phyloP scores from a whole-genome alignment of 2,888 invertebrate species.

The Entomobrya multifasciata region DNA sequence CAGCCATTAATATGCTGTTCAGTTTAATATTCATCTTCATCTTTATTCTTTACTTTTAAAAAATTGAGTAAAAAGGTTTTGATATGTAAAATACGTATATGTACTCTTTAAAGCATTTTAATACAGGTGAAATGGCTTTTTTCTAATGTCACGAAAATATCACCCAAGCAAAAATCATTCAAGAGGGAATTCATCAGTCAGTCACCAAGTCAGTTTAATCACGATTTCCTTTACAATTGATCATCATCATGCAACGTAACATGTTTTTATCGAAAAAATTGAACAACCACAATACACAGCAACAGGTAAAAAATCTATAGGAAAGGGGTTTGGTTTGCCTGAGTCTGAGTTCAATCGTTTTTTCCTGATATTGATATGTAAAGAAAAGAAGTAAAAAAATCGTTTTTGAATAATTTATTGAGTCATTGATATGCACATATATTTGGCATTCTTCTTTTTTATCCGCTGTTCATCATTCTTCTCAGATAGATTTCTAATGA shows the following conservation, averaged over 20 bases:
- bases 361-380: conserved; percentile 56
- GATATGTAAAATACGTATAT: not conserved
- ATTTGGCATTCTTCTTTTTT: conserved; percentile 56
- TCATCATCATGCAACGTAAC: conserved; percentile 35
- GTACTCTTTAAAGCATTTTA: not conserved
- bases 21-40: conserved; percentile 19
- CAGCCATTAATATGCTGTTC: not conserved
- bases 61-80: conserved; percentile 24
- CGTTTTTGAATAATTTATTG: conserved; percentile 68
- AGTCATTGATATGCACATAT: conserved; percentile 68
- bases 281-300: conserved; percentile 10
- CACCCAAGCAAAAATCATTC: conserved; percentile 49
- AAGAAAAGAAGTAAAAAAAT: conserved; percentile 39
- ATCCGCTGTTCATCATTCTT: conserved; percentile 33
- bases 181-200: conserved; percentile 58
- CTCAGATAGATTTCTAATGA: conserved; percentile 53
- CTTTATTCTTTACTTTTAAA: conserved; percentile 21
- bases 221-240: conserved; percentile 48
- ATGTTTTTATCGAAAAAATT: conserved; percentile 48
- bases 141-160: conserved; percentile 50
- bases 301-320: conserved; percentile 49
- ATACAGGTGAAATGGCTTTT: not conserved
- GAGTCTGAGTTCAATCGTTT: conserved; percentile 37
- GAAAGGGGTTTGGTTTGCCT: conserved; percentile 44
- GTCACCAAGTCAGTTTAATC: conserved; percentile 57